These are phyloP conservation scores for Xenentodon cancila DNA, from an alignment of 2,797 vertebrate species.

Conservation along the genomic window DNA sequence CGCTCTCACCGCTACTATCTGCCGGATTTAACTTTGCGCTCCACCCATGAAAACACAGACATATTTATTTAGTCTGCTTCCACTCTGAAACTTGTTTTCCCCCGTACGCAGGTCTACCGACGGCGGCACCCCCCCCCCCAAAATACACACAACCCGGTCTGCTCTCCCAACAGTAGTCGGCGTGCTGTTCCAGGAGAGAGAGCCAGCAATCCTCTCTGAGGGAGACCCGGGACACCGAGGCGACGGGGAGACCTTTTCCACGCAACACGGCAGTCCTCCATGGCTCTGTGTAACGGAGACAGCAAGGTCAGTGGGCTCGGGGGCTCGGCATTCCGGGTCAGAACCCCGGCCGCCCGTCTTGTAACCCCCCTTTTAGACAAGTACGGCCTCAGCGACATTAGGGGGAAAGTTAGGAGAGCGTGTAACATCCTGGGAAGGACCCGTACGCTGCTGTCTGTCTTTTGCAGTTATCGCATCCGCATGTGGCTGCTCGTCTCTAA, in stretches of 20 bases:
- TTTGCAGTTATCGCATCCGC: constrained; percentile 63
- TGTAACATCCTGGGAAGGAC: constrained; percentile 27
- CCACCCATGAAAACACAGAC: constrained; percentile 62
- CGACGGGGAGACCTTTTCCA: constrained; percentile 66
- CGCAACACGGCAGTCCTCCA: constrained; percentile 79
- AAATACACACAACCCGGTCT: constrained; percentile 19
- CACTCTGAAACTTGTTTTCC: constrained; percentile 41
- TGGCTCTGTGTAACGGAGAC: constrained; percentile 98
- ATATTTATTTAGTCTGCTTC: constrained; percentile 50
- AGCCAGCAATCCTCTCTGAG: constrained; percentile 25
- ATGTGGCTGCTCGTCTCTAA: constrained; percentile 48
- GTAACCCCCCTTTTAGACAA: constrained; percentile 36
- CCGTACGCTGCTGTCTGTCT: constrained; percentile 47
- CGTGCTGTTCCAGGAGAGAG: constrained; percentile 59
- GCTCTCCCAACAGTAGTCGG: constrained; percentile 65
- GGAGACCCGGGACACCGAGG: constrained; percentile 64
- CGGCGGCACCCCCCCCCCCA: constrained; percentile 20
- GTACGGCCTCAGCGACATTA: constrained; percentile 75
- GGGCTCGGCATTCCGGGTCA: background rate
- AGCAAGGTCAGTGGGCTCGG: constrained; percentile 92
- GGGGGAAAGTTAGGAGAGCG: constrained; percentile 69
- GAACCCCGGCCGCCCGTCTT: constrained; percentile 28
- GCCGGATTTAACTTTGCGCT: constrained; percentile 50
- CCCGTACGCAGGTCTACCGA: constrained; percentile 33
- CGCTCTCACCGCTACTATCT: constrained; percentile 11